A percentile compares a stretch with the other conserved stretches of the same genome.
Evolutionary conservation across 2,888 invertebrate genomes (phyloP).

Genomic region (Sminthurides aquaticus): DNA sequence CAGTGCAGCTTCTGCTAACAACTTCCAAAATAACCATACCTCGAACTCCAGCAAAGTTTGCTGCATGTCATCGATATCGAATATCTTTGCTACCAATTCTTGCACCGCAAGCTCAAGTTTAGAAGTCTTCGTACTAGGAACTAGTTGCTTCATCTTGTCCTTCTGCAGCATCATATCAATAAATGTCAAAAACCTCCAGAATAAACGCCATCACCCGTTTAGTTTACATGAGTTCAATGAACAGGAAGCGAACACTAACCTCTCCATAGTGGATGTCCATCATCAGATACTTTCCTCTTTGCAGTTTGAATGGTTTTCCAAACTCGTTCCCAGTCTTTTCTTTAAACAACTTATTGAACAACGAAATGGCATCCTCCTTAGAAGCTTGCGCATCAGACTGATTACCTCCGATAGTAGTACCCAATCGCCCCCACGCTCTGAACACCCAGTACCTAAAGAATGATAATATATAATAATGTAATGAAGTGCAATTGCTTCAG

Average conservation of each 20-base stretch:
- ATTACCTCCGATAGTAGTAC: conserved; percentile 78
- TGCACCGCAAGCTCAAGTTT: conserved; percentile 70
- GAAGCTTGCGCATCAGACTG: conserved; percentile 54
- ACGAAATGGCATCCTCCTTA: conserved; percentile 54
- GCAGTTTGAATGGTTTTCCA: conserved; percentile 61
- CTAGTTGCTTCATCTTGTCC: conserved; percentile 48
- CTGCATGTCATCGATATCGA: conserved; percentile 87
- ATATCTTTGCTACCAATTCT: conserved; percentile 73
- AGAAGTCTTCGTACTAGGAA: conserved; percentile 50
- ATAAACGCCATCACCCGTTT: no score
- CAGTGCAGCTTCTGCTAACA: no score
- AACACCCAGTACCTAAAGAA: conserved; percentile 64
- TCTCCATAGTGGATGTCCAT: conserved; percentile 83
- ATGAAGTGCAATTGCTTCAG: background rate
- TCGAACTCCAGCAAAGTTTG: conserved; percentile 88
- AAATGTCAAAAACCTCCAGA: no score
- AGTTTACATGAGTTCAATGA: background rate
- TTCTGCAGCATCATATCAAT: no score
- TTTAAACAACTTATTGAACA: conserved; percentile 59
- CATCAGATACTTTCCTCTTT: conserved; percentile 70
- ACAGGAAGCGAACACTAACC: conserved; percentile 44
- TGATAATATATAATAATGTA: background rate
- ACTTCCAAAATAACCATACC: no score
- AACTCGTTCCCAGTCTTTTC: conserved; percentile 83
- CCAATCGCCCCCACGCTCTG: conserved; percentile 93